phyloP scores from a whole-genome alignment of 2,113 vertebrate genomes.

The Barnardius zonarius region DNA sequence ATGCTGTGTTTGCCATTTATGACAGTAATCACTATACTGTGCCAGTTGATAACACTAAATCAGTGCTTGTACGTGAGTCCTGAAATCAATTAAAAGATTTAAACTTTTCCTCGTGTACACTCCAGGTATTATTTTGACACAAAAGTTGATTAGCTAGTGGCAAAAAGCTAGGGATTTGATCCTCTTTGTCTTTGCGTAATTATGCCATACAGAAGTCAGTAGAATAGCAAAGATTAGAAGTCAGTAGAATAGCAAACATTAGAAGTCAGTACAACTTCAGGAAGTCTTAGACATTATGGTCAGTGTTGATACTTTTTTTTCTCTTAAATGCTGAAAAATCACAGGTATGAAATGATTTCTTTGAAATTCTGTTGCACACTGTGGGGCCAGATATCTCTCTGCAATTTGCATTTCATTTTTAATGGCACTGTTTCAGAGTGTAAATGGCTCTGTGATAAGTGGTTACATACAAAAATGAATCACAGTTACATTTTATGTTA shows the following conservation, averaged over 20 bases:
- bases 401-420: background rate
- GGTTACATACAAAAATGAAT: background rate
- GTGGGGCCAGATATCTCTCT: background rate
- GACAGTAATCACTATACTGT: background rate
- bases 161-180: background rate
- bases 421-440: background rate
- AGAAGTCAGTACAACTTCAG: background rate
- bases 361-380: background rate
- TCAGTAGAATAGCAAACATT: background rate
- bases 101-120: background rate
- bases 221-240: background rate
- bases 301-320: background rate
- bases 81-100: background rate
- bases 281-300: background rate
- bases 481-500: background rate
- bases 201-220: background rate
- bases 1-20: background rate
- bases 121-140: background rate
- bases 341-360: background rate
- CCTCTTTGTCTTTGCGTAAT: background rate
- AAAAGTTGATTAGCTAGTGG: background rate
- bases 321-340: background rate
- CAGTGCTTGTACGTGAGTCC: background rate
- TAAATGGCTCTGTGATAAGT: background rate
- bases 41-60: background rate